phyloP scores from a whole-genome alignment of 2,113 vertebrate species.

The Caranx ignobilis region DNA sequence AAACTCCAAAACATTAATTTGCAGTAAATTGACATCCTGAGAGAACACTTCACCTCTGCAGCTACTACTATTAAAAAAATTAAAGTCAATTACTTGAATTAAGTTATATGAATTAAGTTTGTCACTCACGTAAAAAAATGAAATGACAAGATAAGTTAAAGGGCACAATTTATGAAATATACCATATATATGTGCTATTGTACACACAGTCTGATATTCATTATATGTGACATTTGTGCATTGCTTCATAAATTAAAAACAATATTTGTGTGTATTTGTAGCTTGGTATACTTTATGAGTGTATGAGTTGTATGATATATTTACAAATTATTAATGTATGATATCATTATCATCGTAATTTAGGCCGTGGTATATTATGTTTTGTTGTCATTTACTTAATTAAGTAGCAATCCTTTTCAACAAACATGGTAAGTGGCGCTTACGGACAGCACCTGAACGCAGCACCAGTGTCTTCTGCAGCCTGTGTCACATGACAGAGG shows the following conservation, averaged over 20 bases:
- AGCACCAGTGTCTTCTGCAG: background rate
- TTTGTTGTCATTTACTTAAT: background rate
- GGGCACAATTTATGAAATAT: background rate
- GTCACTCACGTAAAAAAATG: background rate
- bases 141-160: background rate
- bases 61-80: background rate
- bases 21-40: background rate
- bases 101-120: background rate
- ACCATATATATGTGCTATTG: background rate
- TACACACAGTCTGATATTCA: background rate
- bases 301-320: too few species aligned
- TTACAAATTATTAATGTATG: too few species aligned
- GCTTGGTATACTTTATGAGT: too few species aligned
- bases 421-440: background rate
- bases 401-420: background rate
- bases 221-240: background rate
- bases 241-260: background rate
- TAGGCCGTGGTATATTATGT: background rate
- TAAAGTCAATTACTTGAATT: background rate
- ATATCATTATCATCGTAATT: background rate
- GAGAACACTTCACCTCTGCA: background rate
- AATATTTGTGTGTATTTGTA: too few species aligned
- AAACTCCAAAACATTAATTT: background rate
- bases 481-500: conserved; percentile 69
- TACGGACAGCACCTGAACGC: conserved; percentile 27